Conservation (phyloP, 1,140 invertebrate genomes). For the Lamellibrachia luymesi region DNA sequence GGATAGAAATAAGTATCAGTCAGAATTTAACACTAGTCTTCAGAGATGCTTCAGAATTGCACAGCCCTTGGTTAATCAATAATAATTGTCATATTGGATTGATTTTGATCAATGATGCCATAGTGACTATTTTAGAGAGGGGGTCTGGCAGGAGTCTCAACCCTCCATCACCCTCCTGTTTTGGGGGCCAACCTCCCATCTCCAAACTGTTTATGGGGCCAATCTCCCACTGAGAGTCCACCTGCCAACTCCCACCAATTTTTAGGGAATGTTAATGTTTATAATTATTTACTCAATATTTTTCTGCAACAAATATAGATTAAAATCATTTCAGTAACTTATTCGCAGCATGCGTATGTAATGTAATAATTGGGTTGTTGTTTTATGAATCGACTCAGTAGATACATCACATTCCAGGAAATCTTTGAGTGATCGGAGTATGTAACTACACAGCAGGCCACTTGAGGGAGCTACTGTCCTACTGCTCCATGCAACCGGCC, state of each 20-base stretch:
- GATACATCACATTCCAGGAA: conserved; percentile 32
- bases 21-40: not conserved
- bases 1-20: not conserved
- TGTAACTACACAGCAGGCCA: conserved; percentile 79
- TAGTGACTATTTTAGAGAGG: not conserved
- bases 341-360: not conserved
- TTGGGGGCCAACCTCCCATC: no score
- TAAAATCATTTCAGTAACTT: no score
- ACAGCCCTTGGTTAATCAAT: no score
- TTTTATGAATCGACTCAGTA: not conserved
- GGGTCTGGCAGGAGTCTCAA: no score
- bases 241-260: no score
- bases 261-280: no score
- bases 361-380: not conserved
- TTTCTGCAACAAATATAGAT: not conserved
- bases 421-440: conserved; percentile 73
- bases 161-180: no score
- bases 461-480: conserved; percentile 67
- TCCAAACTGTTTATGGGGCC: no score
- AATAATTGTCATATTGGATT: no score
- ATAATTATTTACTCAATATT: not conserved
- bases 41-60: no score
- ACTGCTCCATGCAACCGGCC: conserved; percentile 66
- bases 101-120: not conserved
- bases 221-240: no score